Percentiles rank a stretch among this genome's conserved stretches.
phyloP scores from a whole-genome alignment of 2,888 invertebrate genomes.

The Salpingus planirostris region DNA sequence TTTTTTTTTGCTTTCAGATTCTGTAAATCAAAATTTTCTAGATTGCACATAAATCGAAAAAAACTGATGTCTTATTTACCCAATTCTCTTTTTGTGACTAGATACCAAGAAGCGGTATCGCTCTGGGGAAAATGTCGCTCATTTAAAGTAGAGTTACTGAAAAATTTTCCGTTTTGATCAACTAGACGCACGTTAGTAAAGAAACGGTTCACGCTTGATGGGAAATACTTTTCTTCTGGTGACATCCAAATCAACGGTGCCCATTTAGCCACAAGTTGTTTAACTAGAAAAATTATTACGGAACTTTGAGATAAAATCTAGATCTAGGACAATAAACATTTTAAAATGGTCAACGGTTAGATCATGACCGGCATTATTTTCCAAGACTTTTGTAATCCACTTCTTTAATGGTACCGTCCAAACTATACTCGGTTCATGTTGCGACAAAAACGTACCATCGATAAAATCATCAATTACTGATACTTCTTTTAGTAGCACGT shows the following conservation, averaged over 20 bases:
- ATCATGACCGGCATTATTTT: too few relatives aligned
- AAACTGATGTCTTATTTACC: constrained; percentile 30
- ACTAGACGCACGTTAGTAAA: constrained; percentile 45
- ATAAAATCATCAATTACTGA: too few relatives aligned
- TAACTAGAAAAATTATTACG: constrained; percentile 31
- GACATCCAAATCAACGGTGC: constrained; percentile 59
- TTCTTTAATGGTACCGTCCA: too few relatives aligned
- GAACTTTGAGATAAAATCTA: too few relatives aligned
- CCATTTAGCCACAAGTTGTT: constrained; percentile 49
- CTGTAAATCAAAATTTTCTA: too few relatives aligned
- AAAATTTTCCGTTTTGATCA: constrained; percentile 24
- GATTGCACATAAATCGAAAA: background rate
- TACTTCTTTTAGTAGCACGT: too few relatives aligned
- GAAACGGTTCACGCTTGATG: constrained; percentile 53
- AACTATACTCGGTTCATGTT: too few relatives aligned
- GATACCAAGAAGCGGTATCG: constrained; percentile 37
- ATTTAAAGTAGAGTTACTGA: constrained; percentile 8
- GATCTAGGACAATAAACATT: too few relatives aligned
- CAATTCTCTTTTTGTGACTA: constrained; percentile 44
- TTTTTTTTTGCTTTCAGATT: too few relatives aligned
- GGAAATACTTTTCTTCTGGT: constrained; percentile 55
- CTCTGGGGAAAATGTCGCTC: constrained; percentile 12
- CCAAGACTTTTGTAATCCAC: too few relatives aligned
- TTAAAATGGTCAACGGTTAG: too few relatives aligned
- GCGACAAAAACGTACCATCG: too few relatives aligned